Conservation (phyloP, 1,140 invertebrate genomes). For the Cotesia typhae region DNA sequence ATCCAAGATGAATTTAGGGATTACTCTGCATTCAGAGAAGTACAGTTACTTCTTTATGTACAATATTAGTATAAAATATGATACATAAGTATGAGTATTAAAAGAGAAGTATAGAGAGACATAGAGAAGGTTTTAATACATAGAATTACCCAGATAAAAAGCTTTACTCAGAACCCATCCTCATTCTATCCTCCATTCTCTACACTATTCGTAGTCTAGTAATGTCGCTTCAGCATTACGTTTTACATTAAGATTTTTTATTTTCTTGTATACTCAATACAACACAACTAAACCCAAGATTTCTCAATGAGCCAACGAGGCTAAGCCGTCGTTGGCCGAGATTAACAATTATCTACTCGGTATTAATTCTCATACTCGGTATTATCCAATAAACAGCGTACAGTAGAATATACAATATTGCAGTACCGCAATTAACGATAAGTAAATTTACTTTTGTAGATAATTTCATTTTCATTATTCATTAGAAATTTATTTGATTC, state of each 20-base stretch:
- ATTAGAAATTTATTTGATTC: no score
- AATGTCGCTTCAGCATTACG: background rate
- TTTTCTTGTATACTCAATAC: background rate
- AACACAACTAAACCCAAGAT: background rate
- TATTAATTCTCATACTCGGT: background rate
- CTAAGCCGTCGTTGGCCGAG: background rate
- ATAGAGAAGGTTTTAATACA: no score
- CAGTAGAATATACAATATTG: no score
- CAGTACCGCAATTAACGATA: no score
- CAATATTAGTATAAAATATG: no score
- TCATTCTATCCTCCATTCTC: background rate
- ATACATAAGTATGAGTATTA: no score
- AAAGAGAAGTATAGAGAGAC: no score
- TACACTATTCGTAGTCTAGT: constrained; percentile 1
- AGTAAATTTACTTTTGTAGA: no score
- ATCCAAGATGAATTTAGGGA: no score
- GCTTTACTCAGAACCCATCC: background rate
- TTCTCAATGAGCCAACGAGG: constrained; percentile 1
- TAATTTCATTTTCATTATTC: no score
- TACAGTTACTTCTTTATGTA: no score
- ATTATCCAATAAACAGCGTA: background rate
- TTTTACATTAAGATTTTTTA: constrained; percentile 12
- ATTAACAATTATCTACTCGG: constrained; percentile 23
- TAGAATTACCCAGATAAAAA: no score
- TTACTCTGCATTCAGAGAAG: background rate